Percentiles rank a stretch among this genome's conserved stretches.
Evolutionary conservation across 2,797 vertebrate species (phyloP).

Genomic region (Characodon lateralis): DNA sequence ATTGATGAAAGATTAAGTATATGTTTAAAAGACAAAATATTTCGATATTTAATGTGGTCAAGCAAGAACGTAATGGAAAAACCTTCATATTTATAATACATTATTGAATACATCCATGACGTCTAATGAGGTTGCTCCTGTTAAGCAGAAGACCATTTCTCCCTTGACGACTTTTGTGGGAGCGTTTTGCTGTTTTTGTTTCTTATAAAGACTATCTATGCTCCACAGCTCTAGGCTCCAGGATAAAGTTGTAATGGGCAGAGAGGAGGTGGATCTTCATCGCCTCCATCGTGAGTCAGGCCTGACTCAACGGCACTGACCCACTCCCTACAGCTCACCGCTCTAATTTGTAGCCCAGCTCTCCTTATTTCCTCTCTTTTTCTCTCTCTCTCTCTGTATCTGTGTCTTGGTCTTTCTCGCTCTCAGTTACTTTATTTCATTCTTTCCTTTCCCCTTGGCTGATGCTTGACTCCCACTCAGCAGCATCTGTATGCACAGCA

Average conservation of each 20-base stretch:
- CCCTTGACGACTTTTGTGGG: slow-evolving; percentile 42
- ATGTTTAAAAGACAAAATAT: not conserved
- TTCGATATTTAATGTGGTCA: not conserved
- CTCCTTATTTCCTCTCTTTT: slow-evolving; percentile 25
- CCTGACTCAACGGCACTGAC: slow-evolving; percentile 76
- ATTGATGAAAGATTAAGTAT: not conserved
- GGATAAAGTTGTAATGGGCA: slow-evolving; percentile 68
- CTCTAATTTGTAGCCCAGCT: slow-evolving; percentile 50
- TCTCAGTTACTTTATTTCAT: slow-evolving; percentile 42
- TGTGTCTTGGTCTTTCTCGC: not conserved
- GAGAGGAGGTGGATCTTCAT: slow-evolving; percentile 76
- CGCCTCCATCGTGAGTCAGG: slow-evolving; percentile 76
- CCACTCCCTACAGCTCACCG: slow-evolving; percentile 74
- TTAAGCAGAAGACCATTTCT: slow-evolving; percentile 28
- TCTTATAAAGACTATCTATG: slow-evolving; percentile 52
- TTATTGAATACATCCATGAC: slow-evolving; percentile 11
- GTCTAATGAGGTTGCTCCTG: slow-evolving; percentile 30
- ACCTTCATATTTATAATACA: not conserved
- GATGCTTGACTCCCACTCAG: slow-evolving; percentile 68
- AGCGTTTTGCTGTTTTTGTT: slow-evolving; percentile 33
- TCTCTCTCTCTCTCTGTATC: slow-evolving; percentile 15
- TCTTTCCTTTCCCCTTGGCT: slow-evolving; percentile 51
- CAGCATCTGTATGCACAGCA: slow-evolving; percentile 72
- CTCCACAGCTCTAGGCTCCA: slow-evolving; percentile 54
- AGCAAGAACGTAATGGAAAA: slow-evolving; percentile 9